Percentiles rank a stretch among this genome's conserved stretches.
phyloP scores from a whole-genome alignment of 2,113 vertebrate species.

The Marcusenius ussheri region DNA sequence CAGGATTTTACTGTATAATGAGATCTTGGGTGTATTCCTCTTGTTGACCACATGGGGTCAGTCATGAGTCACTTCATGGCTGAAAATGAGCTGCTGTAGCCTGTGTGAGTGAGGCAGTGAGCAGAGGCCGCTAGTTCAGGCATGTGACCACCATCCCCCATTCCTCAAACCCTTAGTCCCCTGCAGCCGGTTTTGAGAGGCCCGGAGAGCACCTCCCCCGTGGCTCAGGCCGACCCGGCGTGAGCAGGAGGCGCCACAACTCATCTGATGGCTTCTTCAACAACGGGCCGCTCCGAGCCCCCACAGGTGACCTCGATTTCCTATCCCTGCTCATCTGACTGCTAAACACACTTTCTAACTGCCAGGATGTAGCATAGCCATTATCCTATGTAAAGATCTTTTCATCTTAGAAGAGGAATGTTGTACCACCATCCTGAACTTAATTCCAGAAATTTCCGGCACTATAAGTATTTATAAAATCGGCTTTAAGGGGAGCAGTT shows the following conservation, averaged over 20 bases:
- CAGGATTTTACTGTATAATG: neutral
- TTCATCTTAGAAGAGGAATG: neutral
- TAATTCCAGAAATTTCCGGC: neutral
- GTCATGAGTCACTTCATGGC: neutral
- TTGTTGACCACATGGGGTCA: neutral
- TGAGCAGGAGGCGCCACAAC: slow-evolving; percentile 94
- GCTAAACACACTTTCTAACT: neutral
- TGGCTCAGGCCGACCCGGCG: slow-evolving; percentile 80
- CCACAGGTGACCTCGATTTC: slow-evolving; percentile 66
- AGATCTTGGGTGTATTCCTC: neutral
- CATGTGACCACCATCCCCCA: slow-evolving; percentile 23
- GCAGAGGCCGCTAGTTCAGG: neutral
- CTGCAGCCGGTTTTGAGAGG: slow-evolving; percentile 88
- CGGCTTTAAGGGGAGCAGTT: neutral
- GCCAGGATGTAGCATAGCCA: neutral
- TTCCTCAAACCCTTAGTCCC: slow-evolving; percentile 63
- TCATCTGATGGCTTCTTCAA: slow-evolving; percentile 98
- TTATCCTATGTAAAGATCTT: neutral
- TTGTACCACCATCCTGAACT: neutral
- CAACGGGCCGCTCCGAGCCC: slow-evolving; percentile 85
- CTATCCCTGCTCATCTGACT: neutral
- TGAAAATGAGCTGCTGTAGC: neutral
- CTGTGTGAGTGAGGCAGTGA: neutral
- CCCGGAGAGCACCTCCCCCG: slow-evolving; percentile 90
- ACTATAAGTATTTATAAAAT: neutral